These are phyloP conservation scores for Dione vanillae DNA, from an alignment of 2,888 invertebrate genomes.

Conservation along the genomic window DNA sequence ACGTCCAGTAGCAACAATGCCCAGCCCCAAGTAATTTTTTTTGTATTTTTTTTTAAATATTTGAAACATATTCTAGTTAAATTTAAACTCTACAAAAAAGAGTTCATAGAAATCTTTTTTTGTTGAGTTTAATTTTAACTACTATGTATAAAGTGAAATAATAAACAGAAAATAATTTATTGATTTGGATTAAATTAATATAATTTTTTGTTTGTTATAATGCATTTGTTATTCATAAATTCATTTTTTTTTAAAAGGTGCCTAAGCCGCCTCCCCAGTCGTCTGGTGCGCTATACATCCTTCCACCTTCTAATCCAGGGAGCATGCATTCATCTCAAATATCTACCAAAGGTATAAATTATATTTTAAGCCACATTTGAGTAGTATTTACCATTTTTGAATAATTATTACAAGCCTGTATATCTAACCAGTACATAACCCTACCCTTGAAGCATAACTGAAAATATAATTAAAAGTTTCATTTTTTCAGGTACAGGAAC, in stretches of 20 bases:
- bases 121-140: too few relatives aligned
- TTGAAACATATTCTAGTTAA: neutral
- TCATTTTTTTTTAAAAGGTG: slow-evolving; percentile 62
- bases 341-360: slow-evolving; percentile 67
- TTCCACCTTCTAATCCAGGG: slow-evolving; percentile 72
- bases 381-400: too few relatives aligned
- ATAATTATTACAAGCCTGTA: slow-evolving; percentile 4
- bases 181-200: too few relatives aligned
- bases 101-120: neutral
- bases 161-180: too few relatives aligned
- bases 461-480: too few relatives aligned
- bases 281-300: slow-evolving; percentile 70
- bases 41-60: neutral
- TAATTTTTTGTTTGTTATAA: too few relatives aligned
- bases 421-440: too few relatives aligned
- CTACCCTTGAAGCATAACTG: too few relatives aligned
- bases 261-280: slow-evolving; percentile 65
- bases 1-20: slow-evolving; percentile 67
- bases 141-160: too few relatives aligned
- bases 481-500: slow-evolving; percentile 71
- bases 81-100: too few relatives aligned
- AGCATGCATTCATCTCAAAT: slow-evolving; percentile 68
- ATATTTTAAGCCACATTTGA: too few relatives aligned
- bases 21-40: slow-evolving; percentile 73
- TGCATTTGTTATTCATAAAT: too few relatives aligned